Conservation (phyloP, 1,140 invertebrate genomes). For the Tetragnatha versicolor region DNA sequence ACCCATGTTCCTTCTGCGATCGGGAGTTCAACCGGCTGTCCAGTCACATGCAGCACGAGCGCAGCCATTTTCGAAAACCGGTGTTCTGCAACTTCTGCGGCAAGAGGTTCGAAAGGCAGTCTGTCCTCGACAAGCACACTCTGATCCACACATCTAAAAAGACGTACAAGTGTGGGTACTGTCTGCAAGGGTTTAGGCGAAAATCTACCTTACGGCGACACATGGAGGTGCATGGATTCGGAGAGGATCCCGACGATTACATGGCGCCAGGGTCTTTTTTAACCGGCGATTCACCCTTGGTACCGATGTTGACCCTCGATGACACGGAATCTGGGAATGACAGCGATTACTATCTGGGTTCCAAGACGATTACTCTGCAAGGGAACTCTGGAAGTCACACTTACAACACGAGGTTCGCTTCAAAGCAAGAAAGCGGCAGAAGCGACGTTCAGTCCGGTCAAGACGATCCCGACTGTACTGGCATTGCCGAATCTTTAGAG, state of each 20-base stretch:
- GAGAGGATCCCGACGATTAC: constrained; percentile 58
- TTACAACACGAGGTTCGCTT: too few relatives aligned
- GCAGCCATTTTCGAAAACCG: constrained; percentile 75
- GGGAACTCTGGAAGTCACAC: too few relatives aligned
- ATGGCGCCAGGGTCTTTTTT: too few relatives aligned
- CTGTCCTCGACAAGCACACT: constrained; percentile 86
- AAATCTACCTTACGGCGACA: constrained; percentile 68
- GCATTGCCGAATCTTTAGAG: too few relatives aligned
- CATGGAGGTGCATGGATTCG: constrained; percentile 56
- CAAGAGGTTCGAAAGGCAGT: constrained; percentile 84
- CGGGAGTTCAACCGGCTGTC: background rate
- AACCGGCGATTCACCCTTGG: too few relatives aligned
- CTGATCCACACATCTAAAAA: constrained; percentile 83
- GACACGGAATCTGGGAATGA: too few relatives aligned
- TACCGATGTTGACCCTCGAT: too few relatives aligned
- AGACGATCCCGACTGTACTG: too few relatives aligned
- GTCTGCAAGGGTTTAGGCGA: constrained; percentile 83
- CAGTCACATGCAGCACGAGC: background rate
- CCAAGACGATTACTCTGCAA: too few relatives aligned
- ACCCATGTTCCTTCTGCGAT: constrained; percentile 17
- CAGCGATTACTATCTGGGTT: too few relatives aligned
- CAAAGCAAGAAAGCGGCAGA: too few relatives aligned
- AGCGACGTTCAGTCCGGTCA: too few relatives aligned
- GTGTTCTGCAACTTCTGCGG: constrained; percentile 87
- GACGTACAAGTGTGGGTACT: constrained; percentile 84